Evolutionary conservation across 2,888 invertebrate species (phyloP), one percentile per base, ranked within the genome.

Genomic region (Pammene aurita): DNA sequence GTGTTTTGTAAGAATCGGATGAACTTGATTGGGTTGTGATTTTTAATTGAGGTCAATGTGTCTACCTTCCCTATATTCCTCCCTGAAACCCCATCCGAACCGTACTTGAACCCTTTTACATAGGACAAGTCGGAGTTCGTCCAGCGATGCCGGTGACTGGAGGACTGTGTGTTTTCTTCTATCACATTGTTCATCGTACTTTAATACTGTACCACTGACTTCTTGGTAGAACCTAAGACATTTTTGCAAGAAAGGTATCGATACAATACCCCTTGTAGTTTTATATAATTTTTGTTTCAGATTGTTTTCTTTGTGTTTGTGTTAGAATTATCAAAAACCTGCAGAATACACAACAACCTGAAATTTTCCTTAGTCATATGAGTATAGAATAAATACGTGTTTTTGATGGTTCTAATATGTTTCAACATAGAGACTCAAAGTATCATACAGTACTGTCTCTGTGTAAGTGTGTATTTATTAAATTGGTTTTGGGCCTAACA

Each of bases 41-140:
- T 26, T 44, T 13, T 0, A 11, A 44, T 18, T 9, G 18, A 13
- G 16, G 26, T 58, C 44, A 64, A 64, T 83, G 84, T 85, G 85
- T 84, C 84, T 84, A 82, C 78, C 67, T 63, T 67, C 72, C 73
- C 73, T 68, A 18, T 58, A 56, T 44, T 54, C 46, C 34, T 56
- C n/a, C 55, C n/a, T 46, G 5, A 56, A 62, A 52, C 18, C 50
- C 26, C 13, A 57, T 62, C 42, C 54, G 69, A 76, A 73, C 87
- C 88, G 89, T 73, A 81, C 90, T 92, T 92, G 90, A 90, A 89
- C 78, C 89, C 89, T 85, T 75, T 62, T 84, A 87, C 86, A 79
- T 74, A 86, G 87, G 89, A 87, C 89, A 90, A 92, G 91, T 84
- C 89, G 90, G 89, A 77, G 80, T 77, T 75, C 83, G 84, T 86